Evolutionary conservation across 1,140 invertebrate genomes (phyloP), one percentile per base, ranked within the genome.

Genomic region (Hycleus phaleratus): DNA sequence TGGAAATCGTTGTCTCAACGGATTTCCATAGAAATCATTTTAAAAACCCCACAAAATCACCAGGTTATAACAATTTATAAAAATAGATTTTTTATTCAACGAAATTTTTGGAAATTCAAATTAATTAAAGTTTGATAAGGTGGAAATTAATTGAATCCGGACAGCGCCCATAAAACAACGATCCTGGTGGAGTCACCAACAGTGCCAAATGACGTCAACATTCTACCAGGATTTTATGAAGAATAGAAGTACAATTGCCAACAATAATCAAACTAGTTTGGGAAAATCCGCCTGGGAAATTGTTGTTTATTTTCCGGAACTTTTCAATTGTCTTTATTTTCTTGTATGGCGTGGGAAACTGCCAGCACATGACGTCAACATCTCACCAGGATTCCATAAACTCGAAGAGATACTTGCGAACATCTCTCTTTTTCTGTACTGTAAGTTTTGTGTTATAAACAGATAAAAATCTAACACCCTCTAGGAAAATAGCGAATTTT

Each of bases 121-220:
- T 5, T 9, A 8, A 46, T 46, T 4, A 40, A 42, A 24, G 0
- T 18, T 18, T 18, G 18, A 18, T 18, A 18, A 18, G 18, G 18
- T 18, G 18, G 51, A 51, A 7, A 7, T 39, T 39, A 7, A 39
- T 10, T 7, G 6, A 39, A 39, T 39, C 6, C 6, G 40, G 40
- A 8, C 9, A 1, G 3, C 9, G 40, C 11, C 11, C 11, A 42
- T 42, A 42, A n/a, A 42, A 10, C 40, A 42, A 42, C 40, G 11
- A 42, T 11, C 9, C 11, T 42, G 40, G 40, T n/a, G 40, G 40
- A 42, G 32, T 32, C 32, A 5, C 32, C 32, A n/a, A 42, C 9
- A 42, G 40, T 42, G 40, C 9, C 11, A 64, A 62, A 50, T 66
- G 64, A 64, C 64, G 64, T 66, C 64, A 66, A 66, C 64, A 66